phyloP scores from a whole-genome alignment of 2,888 invertebrate species.

The Pyrrhia umbra region DNA sequence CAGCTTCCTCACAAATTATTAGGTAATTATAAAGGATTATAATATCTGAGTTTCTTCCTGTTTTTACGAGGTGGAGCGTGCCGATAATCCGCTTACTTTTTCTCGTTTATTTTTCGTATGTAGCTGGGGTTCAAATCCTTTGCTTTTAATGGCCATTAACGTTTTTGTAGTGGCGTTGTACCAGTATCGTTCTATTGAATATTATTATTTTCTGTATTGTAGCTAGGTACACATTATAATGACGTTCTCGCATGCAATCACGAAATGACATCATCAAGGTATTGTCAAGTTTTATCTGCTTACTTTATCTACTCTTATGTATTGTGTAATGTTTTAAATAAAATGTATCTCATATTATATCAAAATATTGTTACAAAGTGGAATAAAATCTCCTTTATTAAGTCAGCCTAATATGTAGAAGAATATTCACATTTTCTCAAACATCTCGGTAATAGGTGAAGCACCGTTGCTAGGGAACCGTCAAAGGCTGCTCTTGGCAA shows the following conservation, averaged over 20 bases:
- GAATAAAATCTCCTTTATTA: conserved; percentile 1
- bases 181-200: conserved; percentile 3
- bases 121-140: conserved; percentile 19
- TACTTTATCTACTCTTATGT: neutral
- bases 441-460: conserved; percentile 46
- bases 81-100: conserved; percentile 56
- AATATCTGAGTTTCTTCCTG: conserved; percentile 35
- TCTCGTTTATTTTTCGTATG: conserved; percentile 33
- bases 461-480: conserved; percentile 58
- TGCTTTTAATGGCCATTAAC: conserved; percentile 22
- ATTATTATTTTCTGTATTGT: neutral
- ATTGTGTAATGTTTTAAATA: conserved; percentile 2
- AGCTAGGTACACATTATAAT: too few relatives aligned
- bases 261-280: neutral
- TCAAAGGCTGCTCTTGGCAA: conserved; percentile 59
- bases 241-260: too few relatives aligned
- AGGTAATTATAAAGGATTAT: conserved; percentile 54
- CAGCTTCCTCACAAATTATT: conserved; percentile 43
- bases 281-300: neutral
- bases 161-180: conserved; percentile 9
- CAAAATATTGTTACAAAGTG: conserved; percentile 1
- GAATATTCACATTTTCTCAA: conserved; percentile 48
- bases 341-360: neutral
- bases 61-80: conserved; percentile 27
- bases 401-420: conserved; percentile 20